A percentile compares a stretch with the other conserved stretches of the same genome.
Conservation (phyloP, 1,140 invertebrate genomes). For the Portunus trituberculatus region DNA sequence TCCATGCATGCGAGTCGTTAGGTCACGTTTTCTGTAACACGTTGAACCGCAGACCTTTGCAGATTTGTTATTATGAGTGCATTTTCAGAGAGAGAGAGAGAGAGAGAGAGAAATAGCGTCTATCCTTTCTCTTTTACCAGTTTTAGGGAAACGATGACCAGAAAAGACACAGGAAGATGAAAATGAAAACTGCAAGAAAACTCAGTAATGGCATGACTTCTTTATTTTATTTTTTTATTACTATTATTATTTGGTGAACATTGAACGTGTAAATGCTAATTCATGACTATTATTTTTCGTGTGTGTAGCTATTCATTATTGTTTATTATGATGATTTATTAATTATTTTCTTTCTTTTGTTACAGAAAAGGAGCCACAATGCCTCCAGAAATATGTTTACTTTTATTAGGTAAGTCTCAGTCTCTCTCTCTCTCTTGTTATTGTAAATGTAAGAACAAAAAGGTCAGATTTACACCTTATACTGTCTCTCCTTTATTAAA, state of each 20-base stretch:
- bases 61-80: background rate
- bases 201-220: background rate
- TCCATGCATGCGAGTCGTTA: background rate
- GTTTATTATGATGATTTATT: no score
- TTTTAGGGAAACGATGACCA: no score
- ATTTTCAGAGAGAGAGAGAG: no score
- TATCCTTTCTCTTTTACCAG: no score
- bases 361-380: background rate
- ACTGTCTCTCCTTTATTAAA: background rate
- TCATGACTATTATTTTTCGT: no score
- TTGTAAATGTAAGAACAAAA: background rate
- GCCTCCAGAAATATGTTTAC: background rate
- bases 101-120: no score
- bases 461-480: background rate
- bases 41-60: constrained; percentile 3
- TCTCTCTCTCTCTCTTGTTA: background rate
- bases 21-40: constrained; percentile 7
- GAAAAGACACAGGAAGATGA: no score
- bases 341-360: constrained; percentile 6
- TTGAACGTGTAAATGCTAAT: background rate
- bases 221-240: background rate
- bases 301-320: no score
- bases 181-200: no score
- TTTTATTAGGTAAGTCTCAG: constrained; percentile 36
- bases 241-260: background rate